Evolutionary conservation across 2,888 invertebrate species (phyloP), one percentile per base, ranked within the genome.

Genomic region (Gastrophysa polygoni): DNA sequence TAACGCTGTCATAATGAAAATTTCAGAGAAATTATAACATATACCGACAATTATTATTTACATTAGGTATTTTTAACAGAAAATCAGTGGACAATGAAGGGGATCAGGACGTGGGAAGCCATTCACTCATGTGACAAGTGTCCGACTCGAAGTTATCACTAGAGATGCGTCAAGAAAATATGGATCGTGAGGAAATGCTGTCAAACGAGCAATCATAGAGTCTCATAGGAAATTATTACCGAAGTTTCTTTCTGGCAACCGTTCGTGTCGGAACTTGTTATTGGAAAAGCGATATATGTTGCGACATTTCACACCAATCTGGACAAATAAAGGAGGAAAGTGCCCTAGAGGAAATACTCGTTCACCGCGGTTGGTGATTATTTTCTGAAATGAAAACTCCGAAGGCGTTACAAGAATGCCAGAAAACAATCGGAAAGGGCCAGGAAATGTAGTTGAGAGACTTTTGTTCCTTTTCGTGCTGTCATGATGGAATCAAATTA

Each of bases 191-290:
- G 14, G 24, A 20, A 43, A 14, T 6, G 7, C 54, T 52, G 38
- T 52, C 52, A 38, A 52, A 52, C 52, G 38, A 21, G 52, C 52
- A 38, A 54, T 54, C 24, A 38, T 17, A 6, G 16, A 54, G 34
- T 54, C 54, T 54, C 54, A 54, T 54, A 43, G 54, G 54, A 54
- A 43, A 54, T 54, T 54, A 54, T 54, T 43, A 24, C 43, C 24
- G 24, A 54, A 54, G 43, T 54, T 43, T 34, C 16, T 16, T 20
- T 8, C 52, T 20, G 43, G 43, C 43, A 54, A 34, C 16, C 54
- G 43, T 54, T 54, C 43, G 20, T 14, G 34, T 20, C 54, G n/a
- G 44, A 20, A 54, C 54, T 54, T 54, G 28, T 54, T 54, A 54
- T 54, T 54, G 54, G 54, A 54, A 54, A 54, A 54, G 28, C 43